phyloP scores from a whole-genome alignment of 2,797 vertebrate species.

The Lates japonicus region DNA sequence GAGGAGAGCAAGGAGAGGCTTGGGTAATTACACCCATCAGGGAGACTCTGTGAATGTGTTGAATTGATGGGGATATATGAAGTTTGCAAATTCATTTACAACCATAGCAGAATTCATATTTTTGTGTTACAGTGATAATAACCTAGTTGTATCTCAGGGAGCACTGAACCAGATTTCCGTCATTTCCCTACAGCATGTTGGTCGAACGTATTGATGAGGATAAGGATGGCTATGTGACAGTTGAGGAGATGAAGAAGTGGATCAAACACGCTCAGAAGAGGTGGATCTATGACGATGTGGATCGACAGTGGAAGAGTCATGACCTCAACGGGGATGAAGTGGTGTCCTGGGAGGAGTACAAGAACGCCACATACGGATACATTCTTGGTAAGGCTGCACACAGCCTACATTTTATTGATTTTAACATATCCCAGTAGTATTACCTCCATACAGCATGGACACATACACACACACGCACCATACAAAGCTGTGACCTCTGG shows the following conservation, averaged over 20 bases:
- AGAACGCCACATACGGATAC: slow-evolving; percentile 98
- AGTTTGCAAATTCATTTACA: background rate
- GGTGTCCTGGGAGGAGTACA: slow-evolving; percentile 98
- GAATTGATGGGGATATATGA: background rate
- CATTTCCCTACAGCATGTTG: slow-evolving; percentile 89
- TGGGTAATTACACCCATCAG: slow-evolving; percentile 84
- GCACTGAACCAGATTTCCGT: slow-evolving; percentile 12
- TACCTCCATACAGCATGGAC: background rate
- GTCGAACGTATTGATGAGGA: slow-evolving; percentile 96
- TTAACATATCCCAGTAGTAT: background rate
- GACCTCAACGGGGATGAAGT: slow-evolving; percentile 94
- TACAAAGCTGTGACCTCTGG: slow-evolving; percentile 14
- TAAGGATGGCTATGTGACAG: slow-evolving; percentile 93
- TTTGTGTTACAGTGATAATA: background rate
- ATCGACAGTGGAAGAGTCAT: slow-evolving; percentile 97
- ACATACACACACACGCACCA: background rate
- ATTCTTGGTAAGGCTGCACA: slow-evolving; percentile 88
- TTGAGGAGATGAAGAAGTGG: slow-evolving; percentile 95
- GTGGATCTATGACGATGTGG: slow-evolving; percentile 99
- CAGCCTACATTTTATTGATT: background rate
- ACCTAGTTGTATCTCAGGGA: slow-evolving; percentile 21
- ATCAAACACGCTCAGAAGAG: slow-evolving; percentile 98
- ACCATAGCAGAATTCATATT: background rate
- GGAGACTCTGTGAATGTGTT: background rate
- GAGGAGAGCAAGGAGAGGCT: slow-evolving; percentile 98